Conservation (phyloP, 2,113 vertebrate species). For the Zeus faber region DNA sequence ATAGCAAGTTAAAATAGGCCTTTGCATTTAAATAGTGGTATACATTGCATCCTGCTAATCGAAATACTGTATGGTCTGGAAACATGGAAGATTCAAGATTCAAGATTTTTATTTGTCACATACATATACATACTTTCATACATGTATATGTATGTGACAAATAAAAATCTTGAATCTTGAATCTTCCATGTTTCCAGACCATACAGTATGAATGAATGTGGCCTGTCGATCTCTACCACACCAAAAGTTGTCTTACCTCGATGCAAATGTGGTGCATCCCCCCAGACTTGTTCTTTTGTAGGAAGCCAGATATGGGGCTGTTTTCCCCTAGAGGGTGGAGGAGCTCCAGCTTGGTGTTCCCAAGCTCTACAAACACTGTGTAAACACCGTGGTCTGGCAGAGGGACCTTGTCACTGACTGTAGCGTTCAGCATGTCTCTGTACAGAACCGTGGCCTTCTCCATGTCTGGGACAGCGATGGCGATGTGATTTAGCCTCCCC, state of each 20-base stretch:
- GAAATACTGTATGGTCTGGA: too few relatives aligned
- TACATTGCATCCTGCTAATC: too few relatives aligned
- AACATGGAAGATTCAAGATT: too few relatives aligned
- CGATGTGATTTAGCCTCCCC: constrained; percentile 90
- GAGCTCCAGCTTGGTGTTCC: constrained; percentile 94
- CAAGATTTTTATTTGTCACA: too few relatives aligned
- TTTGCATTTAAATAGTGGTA: too few relatives aligned
- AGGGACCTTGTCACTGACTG: constrained; percentile 81
- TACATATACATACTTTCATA: too few relatives aligned
- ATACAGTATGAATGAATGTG: too few relatives aligned
- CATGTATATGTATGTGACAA: too few relatives aligned
- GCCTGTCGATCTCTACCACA: too few relatives aligned
- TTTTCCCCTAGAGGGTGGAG: constrained; percentile 89
- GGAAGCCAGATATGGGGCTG: constrained; percentile 88
- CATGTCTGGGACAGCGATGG: constrained; percentile 90
- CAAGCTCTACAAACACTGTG: constrained; percentile 92
- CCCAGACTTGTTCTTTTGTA: constrained; percentile 90
- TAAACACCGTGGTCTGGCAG: constrained; percentile 91
- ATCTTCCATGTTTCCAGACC: too few relatives aligned
- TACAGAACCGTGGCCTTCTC: constrained; percentile 85
- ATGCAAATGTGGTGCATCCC: constrained; percentile 98
- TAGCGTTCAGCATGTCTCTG: constrained; percentile 84
- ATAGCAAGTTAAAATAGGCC: too few relatives aligned
- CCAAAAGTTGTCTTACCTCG: constrained; percentile 81
- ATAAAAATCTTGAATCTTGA: too few relatives aligned